phyloP scores from a whole-genome alignment of 2,888 invertebrate genomes.

The Synergus itoensis region DNA sequence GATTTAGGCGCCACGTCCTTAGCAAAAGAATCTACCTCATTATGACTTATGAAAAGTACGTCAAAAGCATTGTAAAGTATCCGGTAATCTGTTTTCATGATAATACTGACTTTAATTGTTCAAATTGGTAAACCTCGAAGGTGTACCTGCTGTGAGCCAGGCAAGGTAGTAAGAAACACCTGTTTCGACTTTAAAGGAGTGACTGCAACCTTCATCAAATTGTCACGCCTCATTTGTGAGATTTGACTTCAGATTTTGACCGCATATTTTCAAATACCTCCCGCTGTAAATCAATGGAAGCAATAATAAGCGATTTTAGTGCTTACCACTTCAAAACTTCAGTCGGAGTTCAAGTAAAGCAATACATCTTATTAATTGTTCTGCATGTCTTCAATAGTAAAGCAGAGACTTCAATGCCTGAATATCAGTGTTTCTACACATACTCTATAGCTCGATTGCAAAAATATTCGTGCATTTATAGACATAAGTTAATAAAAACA shows the following conservation, averaged over 20 bases:
- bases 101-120: constrained; percentile 71
- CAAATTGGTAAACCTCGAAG: constrained; percentile 50
- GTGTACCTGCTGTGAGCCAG: constrained; percentile 5
- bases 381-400: background rate
- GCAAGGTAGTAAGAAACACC: constrained; percentile 22
- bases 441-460: background rate
- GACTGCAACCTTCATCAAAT: constrained; percentile 15
- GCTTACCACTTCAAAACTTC: background rate
- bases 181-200: constrained; percentile 23
- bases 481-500: too few relatives aligned
- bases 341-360: background rate
- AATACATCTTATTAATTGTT: background rate
- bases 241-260: constrained; percentile 20
- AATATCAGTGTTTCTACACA: too few relatives aligned
- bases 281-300: background rate
- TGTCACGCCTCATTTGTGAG: constrained; percentile 28
- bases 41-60: constrained; percentile 28
- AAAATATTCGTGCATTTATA: background rate
- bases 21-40: constrained; percentile 40
- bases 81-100: constrained; percentile 68
- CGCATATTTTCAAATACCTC: background rate
- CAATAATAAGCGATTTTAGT: background rate
- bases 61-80: background rate
- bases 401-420: background rate
- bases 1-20: constrained; percentile 17